Evolutionary conservation across 2,888 invertebrate genomes (phyloP), one percentile per base, ranked within the genome.

Genomic region (Plutella xylostella): DNA sequence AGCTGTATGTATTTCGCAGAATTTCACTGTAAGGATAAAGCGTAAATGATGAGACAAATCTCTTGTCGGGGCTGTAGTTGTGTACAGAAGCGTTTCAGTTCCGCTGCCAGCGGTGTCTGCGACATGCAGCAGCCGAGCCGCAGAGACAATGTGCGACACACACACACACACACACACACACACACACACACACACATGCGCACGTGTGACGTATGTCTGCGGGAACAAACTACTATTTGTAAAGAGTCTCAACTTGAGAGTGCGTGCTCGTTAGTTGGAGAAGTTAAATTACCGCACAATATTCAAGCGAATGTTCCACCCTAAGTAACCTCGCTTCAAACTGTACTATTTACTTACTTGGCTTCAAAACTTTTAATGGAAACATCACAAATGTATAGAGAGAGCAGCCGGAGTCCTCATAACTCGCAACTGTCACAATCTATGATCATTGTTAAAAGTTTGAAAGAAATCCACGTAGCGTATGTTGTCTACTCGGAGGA

Each of bases 251-350:
- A 55, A 63, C 64, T 63, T 58, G 68, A 58, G 67, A 75, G 78
- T 71, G 69, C 57, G 60, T 63, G 75, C 78, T 80, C 76, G 76
- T 79, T 79, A 78, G 73, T 60, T 63, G 58, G 67, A 73, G 73
- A 72, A 72, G 64, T 68, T 63, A 73, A 76, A 72, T 77, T 74
- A 74, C 67, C 61, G 61, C 63, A 57, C 65, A 64, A 60, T 31
- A 19, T 41, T 41, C 18, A 18, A 7, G 12, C 6, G 19, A 19
- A 19, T 31, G 19, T 41, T 41, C 31, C 21, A n/a, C 1, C 25
- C 25, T 25, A 15, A 39, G 22, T 17, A 25, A 68, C n/a, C 61
- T 69, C 65, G 65, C 65, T 28, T 28, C 28, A 28, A 12, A 28
- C 9, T n/a, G 28, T 28, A 28, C n/a, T 9, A 12, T 28, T 28